Evolutionary conservation across 2,797 vertebrate genomes (phyloP).

Genomic region (Gymnothorax reevesii): DNA sequence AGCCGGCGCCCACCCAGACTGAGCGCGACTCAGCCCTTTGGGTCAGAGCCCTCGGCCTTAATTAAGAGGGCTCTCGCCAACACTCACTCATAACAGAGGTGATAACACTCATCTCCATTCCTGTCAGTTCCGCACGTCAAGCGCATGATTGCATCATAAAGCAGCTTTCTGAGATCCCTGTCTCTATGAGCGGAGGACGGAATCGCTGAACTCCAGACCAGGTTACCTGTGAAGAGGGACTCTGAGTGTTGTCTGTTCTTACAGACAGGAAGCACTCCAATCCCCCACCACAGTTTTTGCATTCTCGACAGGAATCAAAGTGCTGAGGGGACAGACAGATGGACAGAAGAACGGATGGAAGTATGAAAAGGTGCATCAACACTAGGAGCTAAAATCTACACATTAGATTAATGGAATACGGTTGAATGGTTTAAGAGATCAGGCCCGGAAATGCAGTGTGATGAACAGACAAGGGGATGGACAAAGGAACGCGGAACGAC

Average conservation of each 20-base stretch:
- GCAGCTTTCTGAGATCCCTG: neutral
- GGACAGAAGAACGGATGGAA: no score
- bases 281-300: no score
- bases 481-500: no score
- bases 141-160: neutral
- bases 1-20: conserved; percentile 18
- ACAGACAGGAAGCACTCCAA: no score
- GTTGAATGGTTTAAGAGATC: no score
- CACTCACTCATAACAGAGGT: conserved; percentile 3
- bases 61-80: conserved; percentile 33
- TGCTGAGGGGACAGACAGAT: no score
- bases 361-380: no score
- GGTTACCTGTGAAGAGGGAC: neutral
- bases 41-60: conserved; percentile 34
- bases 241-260: conserved; percentile 3
- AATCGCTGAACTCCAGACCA: neutral
- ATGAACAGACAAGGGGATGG: no score
- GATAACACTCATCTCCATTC: neutral
- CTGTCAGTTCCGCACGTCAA: neutral
- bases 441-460: no score
- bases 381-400: no score
- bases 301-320: no score
- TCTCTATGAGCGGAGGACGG: conserved; percentile 15
- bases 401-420: no score
- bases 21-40: conserved; percentile 33